Base-by-base conservation (phyloP, 2,888 invertebrate species). In the Heliconius ethilla region DNA sequence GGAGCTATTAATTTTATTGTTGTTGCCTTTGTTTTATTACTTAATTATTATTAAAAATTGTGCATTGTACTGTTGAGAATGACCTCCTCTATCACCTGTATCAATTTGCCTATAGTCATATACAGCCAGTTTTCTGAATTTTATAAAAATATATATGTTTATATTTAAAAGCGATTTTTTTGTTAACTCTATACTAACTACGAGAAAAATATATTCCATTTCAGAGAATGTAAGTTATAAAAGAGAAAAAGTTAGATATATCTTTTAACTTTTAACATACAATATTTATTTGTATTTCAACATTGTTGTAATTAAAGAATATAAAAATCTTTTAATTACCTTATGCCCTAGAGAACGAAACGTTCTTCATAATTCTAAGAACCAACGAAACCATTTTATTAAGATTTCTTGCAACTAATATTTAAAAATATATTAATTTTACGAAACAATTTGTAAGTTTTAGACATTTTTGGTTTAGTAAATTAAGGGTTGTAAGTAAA, bases 401-500 rank as follows among this genome's bases (percentile, higher is more conserved):
- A 51, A 3, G 67, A 55, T 27, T 69, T 25, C 25, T 4, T 66
- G 66, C 1, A 77, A 37, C 59, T n/a, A 11, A 73, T 67, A 66
- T 72, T 59, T 77, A 37, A 73, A 77, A 67, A 25, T 29, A 62
- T 67, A 73, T 77, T 62, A 74, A 29, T 29, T 67, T 6, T 37
- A 13, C 62, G 84, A 85, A 87, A 87, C 85, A 88, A 90, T 91
- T 89, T 89, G 85, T 86, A 81, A 29, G 79, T 67, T 74, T 78
- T 73, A 72, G 62, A 74, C 82, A 80, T 87, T 89, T 72, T 89
- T 88, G 85, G 83, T 82, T 83, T 84, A 81, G 82, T 86, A 89
- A 91, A 89, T 90, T 83, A 88, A 90, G 87, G 89, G 88, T 87
- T 88, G 84, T 85, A 83, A 79, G 83, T 76, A 82, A 80, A 86